Base-by-base conservation (phyloP, 2,888 invertebrate species). In the Yponomeuta malinellus region DNA sequence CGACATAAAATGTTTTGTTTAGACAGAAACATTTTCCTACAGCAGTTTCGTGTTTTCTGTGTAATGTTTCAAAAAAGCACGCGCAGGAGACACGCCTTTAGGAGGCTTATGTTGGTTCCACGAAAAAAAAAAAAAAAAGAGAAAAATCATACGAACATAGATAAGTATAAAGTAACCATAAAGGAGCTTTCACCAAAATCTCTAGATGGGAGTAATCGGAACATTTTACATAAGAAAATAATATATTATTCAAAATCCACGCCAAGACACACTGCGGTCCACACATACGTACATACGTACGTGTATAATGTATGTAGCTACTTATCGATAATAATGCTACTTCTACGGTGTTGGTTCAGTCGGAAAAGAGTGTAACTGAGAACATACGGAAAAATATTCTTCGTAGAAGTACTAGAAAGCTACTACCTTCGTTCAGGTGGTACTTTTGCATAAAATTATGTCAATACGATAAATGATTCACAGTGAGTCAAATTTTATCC, bases 241-340 rank as follows among this genome's bases (percentile, higher is more conserved):
- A 91, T 91, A 91, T 90, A 90, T 91, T 91, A 91, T 91, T 91
- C 92, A 91, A 90, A 90, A 91, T 91, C 89, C 86, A 86, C 85
- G 81, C 81, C 81, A 82, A 86, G 85, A 86, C 83, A 81, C 87
- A 84, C 83, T 84, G 75, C 80, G 85, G 85, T 82, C 83, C 86
- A 82, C 88, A 84, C 86, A n/a, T 23, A 23, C 23, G 48, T 48
- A 23, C 37, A 23, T 68, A 68, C 48, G 48, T 68, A 68, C 48
- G 48, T 67, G 52, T 37, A 43, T 23, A 31, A 65, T 29, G 29
- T 65, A 33, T 8, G 65, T 65, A 33, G 31, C 23, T 68, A 89
- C 89, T 90, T 89, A 90, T 90, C 89, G 89, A 86, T 85, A 88
- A 89, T 90, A 90, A 90, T 88, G 85, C 83, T 79, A 76, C 83